These are phyloP conservation scores for Lycodopsis pacificus DNA, from an alignment of 2,797 vertebrate genomes.

Conservation along the genomic window DNA sequence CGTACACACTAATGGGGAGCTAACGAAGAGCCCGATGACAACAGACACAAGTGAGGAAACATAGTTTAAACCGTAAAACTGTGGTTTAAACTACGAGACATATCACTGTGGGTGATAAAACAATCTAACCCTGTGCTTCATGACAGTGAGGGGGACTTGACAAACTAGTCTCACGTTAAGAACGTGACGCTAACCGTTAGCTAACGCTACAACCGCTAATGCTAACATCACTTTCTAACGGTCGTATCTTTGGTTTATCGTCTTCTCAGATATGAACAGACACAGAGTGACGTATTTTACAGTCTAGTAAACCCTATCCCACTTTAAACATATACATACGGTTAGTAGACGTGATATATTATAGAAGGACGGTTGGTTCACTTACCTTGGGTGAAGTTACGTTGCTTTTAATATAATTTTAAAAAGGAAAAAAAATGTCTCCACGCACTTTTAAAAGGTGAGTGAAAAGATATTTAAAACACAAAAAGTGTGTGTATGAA, in stretches of 20 bases:
- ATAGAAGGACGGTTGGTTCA: not conserved
- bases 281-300: not conserved
- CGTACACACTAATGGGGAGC: constrained; percentile 26
- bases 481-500: constrained; percentile 71
- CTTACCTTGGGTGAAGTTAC: constrained; percentile 73
- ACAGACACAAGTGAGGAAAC: not conserved
- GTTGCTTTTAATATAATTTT: constrained; percentile 20
- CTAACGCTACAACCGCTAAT: constrained; percentile 40
- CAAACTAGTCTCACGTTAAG: not conserved
- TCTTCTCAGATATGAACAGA: rapidly evolving
- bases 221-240: not conserved
- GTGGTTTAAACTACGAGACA: rapidly evolving
- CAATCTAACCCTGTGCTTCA: rapidly evolving
- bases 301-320: rapidly evolving
- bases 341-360: not conserved
- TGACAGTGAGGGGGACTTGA: not conserved
- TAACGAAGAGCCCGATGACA: not conserved
- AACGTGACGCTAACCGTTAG: constrained; percentile 28
- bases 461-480: constrained; percentile 46
- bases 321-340: no score
- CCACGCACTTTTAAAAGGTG: constrained; percentile 25
- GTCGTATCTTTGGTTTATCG: not conserved
- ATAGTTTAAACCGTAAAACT: not conserved
- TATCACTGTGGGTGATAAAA: rapidly evolving
- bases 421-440: constrained; percentile 25